Conservation (phyloP, 2,113 vertebrate genomes). For the Hippocampus barbouri region DNA sequence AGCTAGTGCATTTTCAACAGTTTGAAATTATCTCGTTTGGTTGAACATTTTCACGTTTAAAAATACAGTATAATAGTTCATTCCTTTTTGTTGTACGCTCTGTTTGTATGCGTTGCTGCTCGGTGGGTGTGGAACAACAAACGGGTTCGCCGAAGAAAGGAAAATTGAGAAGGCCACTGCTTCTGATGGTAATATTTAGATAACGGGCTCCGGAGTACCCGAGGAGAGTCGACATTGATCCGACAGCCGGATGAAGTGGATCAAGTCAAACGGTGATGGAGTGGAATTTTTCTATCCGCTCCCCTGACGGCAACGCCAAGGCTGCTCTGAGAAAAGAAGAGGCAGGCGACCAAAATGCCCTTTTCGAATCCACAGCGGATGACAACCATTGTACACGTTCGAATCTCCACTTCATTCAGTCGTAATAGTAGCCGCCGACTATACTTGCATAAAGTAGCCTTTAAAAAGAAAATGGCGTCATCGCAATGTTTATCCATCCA, state of each 20-base stretch:
- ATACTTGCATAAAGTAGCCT: not conserved
- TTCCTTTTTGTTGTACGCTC: not conserved
- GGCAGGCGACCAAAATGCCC: not conserved
- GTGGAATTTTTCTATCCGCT: constrained; percentile 15
- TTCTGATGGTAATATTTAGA: constrained; percentile 66
- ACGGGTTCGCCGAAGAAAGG: not conserved
- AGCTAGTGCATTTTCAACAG: not conserved
- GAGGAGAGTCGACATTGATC: constrained; percentile 59
- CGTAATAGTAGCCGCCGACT: not conserved
- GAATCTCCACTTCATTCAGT: not conserved
- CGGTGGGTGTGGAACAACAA: not conserved
- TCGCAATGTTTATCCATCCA: no score
- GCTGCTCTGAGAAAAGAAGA: not conserved
- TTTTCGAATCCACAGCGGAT: not conserved
- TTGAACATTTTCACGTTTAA: not conserved
- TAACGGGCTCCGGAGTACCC: constrained; percentile 46
- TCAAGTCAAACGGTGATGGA: constrained; percentile 41
- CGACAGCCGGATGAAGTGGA: constrained; percentile 38
- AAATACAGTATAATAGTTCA: not conserved
- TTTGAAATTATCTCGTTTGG: not conserved
- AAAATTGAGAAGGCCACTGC: not conserved
- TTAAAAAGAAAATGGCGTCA: no score
- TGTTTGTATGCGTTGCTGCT: not conserved
- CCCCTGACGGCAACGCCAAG: constrained; percentile 14
- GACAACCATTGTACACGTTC: not conserved